A percentile compares a stretch with the other conserved stretches of the same genome.
Evolutionary conservation across 2,888 invertebrate species (phyloP).

Genomic region (Drosophila nr. perissopoda): DNA sequence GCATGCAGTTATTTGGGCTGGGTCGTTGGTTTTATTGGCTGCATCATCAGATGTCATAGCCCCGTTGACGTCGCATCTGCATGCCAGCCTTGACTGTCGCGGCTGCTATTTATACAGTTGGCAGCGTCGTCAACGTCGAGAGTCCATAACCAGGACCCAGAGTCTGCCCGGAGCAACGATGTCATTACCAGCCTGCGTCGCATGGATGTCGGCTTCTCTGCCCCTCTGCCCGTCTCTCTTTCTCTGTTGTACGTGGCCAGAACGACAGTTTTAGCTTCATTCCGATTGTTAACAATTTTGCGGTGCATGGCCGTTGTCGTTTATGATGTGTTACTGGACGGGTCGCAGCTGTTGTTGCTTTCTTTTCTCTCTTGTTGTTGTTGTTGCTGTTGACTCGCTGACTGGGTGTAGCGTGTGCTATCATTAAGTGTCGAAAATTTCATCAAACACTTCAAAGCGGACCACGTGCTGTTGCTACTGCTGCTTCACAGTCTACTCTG

Average conservation of each 20-base stretch:
- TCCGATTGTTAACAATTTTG: slow-evolving; percentile 76
- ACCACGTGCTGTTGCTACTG: slow-evolving; percentile 54
- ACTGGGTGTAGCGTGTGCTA: slow-evolving; percentile 68
- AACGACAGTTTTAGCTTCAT: slow-evolving; percentile 53
- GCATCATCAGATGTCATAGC: slow-evolving; percentile 30
- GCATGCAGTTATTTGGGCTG: slow-evolving; percentile 52
- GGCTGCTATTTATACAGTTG: slow-evolving; percentile 71
- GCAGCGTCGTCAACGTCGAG: slow-evolving; percentile 36
- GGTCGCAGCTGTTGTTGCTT: slow-evolving; percentile 17
- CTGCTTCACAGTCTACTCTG: neutral
- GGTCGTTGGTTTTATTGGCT: slow-evolving; percentile 74
- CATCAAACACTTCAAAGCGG: slow-evolving; percentile 81
- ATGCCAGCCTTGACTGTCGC: slow-evolving; percentile 6
- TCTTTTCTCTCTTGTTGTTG: slow-evolving; percentile 1
- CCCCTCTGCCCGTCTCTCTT: neutral
- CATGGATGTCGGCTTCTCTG: slow-evolving; percentile 5
- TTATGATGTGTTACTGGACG: slow-evolving; percentile 72
- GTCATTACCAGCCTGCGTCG: slow-evolving; percentile 58
- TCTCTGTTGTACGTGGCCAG: slow-evolving; percentile 14
- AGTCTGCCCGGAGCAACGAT: slow-evolving; percentile 49
- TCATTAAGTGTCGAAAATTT: slow-evolving; percentile 82
- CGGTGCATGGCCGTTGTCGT: slow-evolving; percentile 78
- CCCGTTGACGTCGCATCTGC: slow-evolving; percentile 8
- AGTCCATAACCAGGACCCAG: slow-evolving; percentile 41
- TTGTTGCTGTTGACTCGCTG: slow-evolving; percentile 29